Conservation (phyloP, 2,888 invertebrate genomes). For the Cryptocephalus primarius region DNA sequence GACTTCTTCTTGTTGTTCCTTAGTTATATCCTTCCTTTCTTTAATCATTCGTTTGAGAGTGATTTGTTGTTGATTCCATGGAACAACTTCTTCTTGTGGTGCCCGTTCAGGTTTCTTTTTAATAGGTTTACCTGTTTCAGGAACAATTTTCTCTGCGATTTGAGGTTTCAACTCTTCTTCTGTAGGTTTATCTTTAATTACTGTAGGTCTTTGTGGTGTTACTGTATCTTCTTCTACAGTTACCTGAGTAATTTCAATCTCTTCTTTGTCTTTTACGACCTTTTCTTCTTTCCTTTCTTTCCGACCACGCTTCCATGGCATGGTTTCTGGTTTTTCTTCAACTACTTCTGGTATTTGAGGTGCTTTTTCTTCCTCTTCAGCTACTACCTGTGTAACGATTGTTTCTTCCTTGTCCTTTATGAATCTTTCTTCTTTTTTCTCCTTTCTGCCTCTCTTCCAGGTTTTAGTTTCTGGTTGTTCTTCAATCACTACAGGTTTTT, state of each 20-base stretch:
- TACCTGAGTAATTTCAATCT: not conserved
- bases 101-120: conserved; percentile 3
- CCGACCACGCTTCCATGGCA: not conserved
- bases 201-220: not conserved
- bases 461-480: conserved; percentile 1
- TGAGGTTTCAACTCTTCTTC: conserved; percentile 6
- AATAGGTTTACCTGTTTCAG: conserved; percentile 1
- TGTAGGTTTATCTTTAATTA: not conserved
- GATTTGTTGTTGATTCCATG: conserved; percentile 53
- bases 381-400: not conserved
- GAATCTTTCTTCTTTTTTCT: conserved; percentile 1
- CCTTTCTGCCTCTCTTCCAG: no score
- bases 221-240: not conserved
- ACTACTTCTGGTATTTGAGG: not conserved
- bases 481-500: not conserved
- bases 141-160: conserved; percentile 1
- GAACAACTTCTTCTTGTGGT: conserved; percentile 18
- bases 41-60: conserved; percentile 41
- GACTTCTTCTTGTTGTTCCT: conserved; percentile 13
- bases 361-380: not conserved
- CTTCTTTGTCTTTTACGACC: not conserved
- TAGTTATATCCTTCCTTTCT: conserved; percentile 30
- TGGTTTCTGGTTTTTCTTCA: not conserved
- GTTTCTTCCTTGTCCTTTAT: not conserved
- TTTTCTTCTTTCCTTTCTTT: not conserved